Evolutionary conservation across 2,113 vertebrate genomes (phyloP), one percentile per base, ranked within the genome.

Genomic region (Trogon melanurus): DNA sequence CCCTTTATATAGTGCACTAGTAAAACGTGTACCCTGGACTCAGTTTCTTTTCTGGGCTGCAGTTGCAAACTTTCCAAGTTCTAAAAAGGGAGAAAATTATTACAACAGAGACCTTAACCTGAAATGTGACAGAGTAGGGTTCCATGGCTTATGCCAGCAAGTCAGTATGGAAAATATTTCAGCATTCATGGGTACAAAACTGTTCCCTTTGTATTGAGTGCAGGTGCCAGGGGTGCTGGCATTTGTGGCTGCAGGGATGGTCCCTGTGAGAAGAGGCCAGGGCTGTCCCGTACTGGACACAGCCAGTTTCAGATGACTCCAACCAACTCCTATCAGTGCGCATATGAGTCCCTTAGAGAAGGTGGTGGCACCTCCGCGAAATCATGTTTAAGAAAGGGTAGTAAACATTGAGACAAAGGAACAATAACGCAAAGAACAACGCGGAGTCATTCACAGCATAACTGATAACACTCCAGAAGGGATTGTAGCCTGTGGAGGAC

Each of bases 261-360:
- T 5, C 2, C 22, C 30, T 53, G 21, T 47, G 30, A 32, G 30
- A 14, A 64, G 17, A 65, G 10, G 6, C 17, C 3, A 5, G 20
- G 16, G 5, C 14, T 78, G 44, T 15, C 12, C 9, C 3, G 1
- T 47, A 16, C 18, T 1, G 0, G 25, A 44, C 30, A n/a, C 32
- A 47, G 10, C 3, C 16, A 5, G 11, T 67, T 73, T 19, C n/a
- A 73, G 3, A 20, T 3, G 3, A 12, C 6, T 60, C 67, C 16
- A 34, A 5, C 13, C 9, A 7, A 3, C 32, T 17, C 17, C 13
- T 4, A 0, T 1, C 21, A 72, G 51, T 25, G 3, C 32, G 72
- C 1, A 2, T 21, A 15, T 38, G 6, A 41, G 29, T 8, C 9
- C 14, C 14, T 48, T 10, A 51, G 17, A 6, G 26, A 74, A 58